These are phyloP conservation scores for Callipepla squamata DNA, from an alignment of 2,113 vertebrate genomes.

Conservation along the genomic window DNA sequence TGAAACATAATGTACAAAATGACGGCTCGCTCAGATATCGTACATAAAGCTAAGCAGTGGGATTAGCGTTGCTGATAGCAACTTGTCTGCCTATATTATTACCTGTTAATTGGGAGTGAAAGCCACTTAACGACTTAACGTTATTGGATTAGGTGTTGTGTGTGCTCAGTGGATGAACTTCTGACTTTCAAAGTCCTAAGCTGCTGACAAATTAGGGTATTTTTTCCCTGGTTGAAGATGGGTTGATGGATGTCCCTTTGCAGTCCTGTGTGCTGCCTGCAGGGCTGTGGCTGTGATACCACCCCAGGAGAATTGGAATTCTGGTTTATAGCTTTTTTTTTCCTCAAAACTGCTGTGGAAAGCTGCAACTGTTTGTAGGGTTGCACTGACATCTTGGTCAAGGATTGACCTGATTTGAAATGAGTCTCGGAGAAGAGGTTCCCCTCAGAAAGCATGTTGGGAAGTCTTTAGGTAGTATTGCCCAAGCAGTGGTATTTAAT, in stretches of 20 bases:
- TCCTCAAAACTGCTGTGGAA: not conserved
- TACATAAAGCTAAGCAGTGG: not conserved
- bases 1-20: not conserved
- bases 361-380: not conserved
- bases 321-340: not conserved
- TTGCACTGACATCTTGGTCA: not conserved
- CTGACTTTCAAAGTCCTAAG: not conserved
- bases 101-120: slow-evolving; percentile 38
- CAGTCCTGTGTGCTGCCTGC: accelerated
- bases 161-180: not conserved
- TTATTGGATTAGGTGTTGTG: slow-evolving; percentile 32
- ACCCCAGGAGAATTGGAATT: not conserved
- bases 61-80: not conserved
- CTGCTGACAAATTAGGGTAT: not conserved
- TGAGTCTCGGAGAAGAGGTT: not conserved
- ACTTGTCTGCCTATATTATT: not conserved
- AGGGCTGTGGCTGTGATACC: not conserved
- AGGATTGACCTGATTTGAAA: not conserved
- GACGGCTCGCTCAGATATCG: not conserved
- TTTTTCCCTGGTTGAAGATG: not conserved
- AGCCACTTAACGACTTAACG: slow-evolving; percentile 10
- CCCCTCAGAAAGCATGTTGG: not conserved
- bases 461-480: not conserved
- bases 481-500: not conserved
- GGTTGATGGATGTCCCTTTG: not conserved